These are phyloP conservation scores for Calcarius ornatus DNA, from an alignment of 2,113 vertebrate genomes.

Conservation along the genomic window DNA sequence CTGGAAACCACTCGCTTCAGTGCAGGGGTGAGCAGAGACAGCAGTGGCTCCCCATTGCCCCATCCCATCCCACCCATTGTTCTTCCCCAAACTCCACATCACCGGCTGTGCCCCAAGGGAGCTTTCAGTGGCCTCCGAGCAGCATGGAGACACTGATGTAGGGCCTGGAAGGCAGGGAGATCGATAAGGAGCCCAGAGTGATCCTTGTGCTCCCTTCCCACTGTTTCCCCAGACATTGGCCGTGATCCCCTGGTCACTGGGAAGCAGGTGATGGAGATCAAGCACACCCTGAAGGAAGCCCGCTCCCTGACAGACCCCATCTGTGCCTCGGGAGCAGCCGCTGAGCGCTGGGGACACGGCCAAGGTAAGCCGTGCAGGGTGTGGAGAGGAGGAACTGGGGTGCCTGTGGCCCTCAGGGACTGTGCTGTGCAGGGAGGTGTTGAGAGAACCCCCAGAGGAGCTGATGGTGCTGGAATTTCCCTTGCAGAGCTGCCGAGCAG, in stretches of 20 bases:
- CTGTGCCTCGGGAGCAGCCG: conserved; percentile 57
- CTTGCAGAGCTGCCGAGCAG: conserved; percentile 68
- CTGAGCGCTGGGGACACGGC: conserved; percentile 69
- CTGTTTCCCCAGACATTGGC: conserved; percentile 75
- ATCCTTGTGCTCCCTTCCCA: neutral
- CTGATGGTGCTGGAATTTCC: neutral
- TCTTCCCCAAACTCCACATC: neutral
- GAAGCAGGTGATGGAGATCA: conserved; percentile 87
- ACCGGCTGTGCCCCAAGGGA: neutral
- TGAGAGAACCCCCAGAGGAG: neutral
- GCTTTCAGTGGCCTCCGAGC: neutral
- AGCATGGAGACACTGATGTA: neutral
- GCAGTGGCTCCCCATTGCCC: neutral
- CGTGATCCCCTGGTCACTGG: conserved; percentile 80
- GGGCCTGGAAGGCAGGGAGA: neutral
- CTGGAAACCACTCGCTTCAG: neutral
- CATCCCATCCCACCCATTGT: neutral
- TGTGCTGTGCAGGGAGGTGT: rapidly evolving
- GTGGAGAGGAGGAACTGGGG: neutral
- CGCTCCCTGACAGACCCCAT: conserved; percentile 79
- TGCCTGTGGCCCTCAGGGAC: neutral
- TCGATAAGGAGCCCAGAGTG: neutral
- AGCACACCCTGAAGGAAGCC: conserved; percentile 84
- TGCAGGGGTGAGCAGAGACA: neutral
- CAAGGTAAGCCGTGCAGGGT: conserved; percentile 57